Base-by-base conservation (phyloP, 2,113 vertebrate genomes). In the Cyphomyrus discorhynchus region DNA sequence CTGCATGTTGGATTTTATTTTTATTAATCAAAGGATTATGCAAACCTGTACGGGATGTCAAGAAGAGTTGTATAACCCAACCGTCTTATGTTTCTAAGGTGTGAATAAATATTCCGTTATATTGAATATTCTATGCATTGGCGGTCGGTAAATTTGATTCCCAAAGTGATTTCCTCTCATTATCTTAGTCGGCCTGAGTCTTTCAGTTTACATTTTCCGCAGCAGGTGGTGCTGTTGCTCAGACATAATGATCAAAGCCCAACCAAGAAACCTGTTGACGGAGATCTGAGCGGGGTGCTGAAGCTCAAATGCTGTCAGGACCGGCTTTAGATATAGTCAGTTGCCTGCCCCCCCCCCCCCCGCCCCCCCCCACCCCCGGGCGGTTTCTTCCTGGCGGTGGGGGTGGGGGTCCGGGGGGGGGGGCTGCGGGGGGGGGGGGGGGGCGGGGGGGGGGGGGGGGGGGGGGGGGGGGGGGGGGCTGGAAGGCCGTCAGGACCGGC, bases 141-240 rank as follows among this genome's bases (percentile, higher is more conserved):
- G 15, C 13, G 13, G 35, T 80, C 31, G 35, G 4, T 80, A 80
- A 6, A 19, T 42, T 8, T 80, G 35, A 15, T 35, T 39, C 2
- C 17, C 27, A 70, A 27, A 31, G n/a, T 70, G 27, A 70, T 70
- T 42, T 77, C 35, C 74, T 19, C 5, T 6, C 5, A 19, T 35
- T 77, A 17, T 39, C 42, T 77, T 77, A 19, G 0, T 42, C 19
- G 8, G 39, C 6, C 45, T 47, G 21, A 47, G 9, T 47, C 47
- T 47, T 19, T 13, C 45, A 46, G 82, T 46, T 45, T 45, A 84
- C 45, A 47, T n/a, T 84, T 47, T 47, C 82, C 47, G 45, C 82
- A 84, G 82, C 7, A 84, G 82, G 82, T 84, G 82, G 82, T 47
- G 42, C 45, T 24, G 82, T 84, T 84, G 82, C 21, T 84, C 82